phyloP scores from a whole-genome alignment of 1,140 invertebrate species.

The Papilio xuthus region DNA sequence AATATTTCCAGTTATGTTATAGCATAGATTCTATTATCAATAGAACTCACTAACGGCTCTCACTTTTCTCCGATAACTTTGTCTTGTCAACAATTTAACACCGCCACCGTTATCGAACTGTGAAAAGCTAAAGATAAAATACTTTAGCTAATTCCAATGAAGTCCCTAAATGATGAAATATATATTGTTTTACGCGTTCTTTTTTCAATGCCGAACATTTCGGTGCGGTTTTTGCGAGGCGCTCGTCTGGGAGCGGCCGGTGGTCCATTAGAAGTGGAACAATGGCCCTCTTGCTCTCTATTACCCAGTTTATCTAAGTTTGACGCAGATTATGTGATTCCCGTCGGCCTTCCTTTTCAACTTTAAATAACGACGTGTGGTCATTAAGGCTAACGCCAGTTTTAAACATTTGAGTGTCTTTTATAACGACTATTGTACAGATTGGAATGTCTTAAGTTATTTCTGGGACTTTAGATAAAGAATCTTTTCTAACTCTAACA shows the following conservation, averaged over 20 bases:
- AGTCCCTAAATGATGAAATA: slow-evolving; percentile 66
- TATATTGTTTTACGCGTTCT: slow-evolving; percentile 67
- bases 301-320: slow-evolving; percentile 75
- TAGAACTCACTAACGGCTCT: slow-evolving; percentile 44
- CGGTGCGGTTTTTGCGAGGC: slow-evolving; percentile 71
- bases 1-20: slow-evolving; percentile 12
- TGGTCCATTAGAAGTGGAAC: slow-evolving; percentile 77
- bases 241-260: slow-evolving; percentile 67
- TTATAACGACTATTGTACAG: slow-evolving; percentile 24
- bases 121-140: slow-evolving; percentile 76
- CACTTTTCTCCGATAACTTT: slow-evolving; percentile 65
- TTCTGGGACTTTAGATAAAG: slow-evolving; percentile 12
- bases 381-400: slow-evolving; percentile 48
- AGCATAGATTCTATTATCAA: slow-evolving; percentile 25
- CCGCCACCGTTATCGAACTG: slow-evolving; percentile 72
- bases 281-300: slow-evolving; percentile 74
- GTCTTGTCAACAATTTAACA: slow-evolving; percentile 72
- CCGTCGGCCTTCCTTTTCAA: slow-evolving; percentile 64
- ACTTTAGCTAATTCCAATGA: slow-evolving; percentile 72
- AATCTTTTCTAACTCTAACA: slow-evolving; percentile 2
- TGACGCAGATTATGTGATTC: slow-evolving; percentile 74
- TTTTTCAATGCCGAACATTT: slow-evolving; percentile 68
- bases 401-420: slow-evolving; percentile 26
- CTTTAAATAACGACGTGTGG: slow-evolving; percentile 51
- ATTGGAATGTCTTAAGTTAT: slow-evolving; percentile 35